A percentile compares a stretch with the other conserved stretches of the same genome.
Conservation (phyloP, 2,888 invertebrate genomes). For the Scaptomyza cyrtandrae region DNA sequence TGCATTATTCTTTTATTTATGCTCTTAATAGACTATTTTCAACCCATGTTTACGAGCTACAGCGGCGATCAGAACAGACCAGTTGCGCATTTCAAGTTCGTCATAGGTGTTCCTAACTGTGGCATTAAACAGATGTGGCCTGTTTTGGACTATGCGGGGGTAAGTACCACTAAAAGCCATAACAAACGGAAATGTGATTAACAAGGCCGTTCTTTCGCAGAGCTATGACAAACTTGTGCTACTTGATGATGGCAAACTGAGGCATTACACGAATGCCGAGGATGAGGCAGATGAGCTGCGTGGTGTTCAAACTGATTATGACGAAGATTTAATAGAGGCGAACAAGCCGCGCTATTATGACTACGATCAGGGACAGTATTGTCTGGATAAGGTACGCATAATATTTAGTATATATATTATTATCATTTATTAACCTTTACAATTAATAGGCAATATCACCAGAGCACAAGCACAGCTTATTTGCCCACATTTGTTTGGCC, state of each 20-base stretch:
- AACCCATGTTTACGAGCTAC: slow-evolving; percentile 88
- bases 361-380: slow-evolving; percentile 91
- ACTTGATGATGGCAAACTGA: slow-evolving; percentile 89
- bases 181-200: neutral
- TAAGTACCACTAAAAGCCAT: slow-evolving; percentile 47
- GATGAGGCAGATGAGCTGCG: slow-evolving; percentile 78
- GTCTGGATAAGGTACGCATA: slow-evolving; percentile 89
- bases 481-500: slow-evolving; percentile 91
- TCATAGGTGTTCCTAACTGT: slow-evolving; percentile 89
- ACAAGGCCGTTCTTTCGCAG: slow-evolving; percentile 76
- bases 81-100: slow-evolving; percentile 86
- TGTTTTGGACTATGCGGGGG: slow-evolving; percentile 86
- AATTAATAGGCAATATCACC: slow-evolving; percentile 78
- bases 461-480: slow-evolving; percentile 86
- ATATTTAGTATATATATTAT: neutral
- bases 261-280: slow-evolving; percentile 89
- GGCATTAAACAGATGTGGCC: slow-evolving; percentile 89
- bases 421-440: neutral
- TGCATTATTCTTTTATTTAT: slow-evolving; percentile 22
- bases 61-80: slow-evolving; percentile 86
- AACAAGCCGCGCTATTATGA: slow-evolving; percentile 87
- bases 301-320: slow-evolving; percentile 80
- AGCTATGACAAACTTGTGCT: slow-evolving; percentile 86
- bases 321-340: slow-evolving; percentile 84
- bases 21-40: slow-evolving; percentile 78